These are phyloP conservation scores for Hexactinellida sp. DNA, from an alignment of 37 sponge, comb jelly and placozoan genomes.

Conservation along the genomic window DNA sequence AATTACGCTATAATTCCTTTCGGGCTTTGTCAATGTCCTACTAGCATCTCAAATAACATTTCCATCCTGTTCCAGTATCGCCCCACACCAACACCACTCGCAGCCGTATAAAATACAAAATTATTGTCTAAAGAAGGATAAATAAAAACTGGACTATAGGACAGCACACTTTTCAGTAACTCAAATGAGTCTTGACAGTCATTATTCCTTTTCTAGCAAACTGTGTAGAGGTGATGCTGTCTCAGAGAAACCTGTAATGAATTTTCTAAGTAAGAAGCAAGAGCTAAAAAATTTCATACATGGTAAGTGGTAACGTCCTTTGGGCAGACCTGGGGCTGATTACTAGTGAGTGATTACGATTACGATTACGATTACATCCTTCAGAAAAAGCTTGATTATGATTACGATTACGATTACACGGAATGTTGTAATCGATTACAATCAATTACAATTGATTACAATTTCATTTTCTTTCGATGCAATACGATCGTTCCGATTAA, in stretches of 20 bases:
- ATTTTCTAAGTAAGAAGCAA: constrained; percentile 42
- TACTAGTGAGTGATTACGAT: no score
- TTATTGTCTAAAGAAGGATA: constrained; percentile 14
- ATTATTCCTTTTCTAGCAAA: constrained; percentile 29
- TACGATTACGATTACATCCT: no score
- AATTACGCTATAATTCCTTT: constrained; percentile 32
- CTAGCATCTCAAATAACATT: constrained; percentile 32
- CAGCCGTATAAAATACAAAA: constrained; percentile 22
- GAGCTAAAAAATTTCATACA: constrained; percentile 33
- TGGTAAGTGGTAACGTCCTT: no score
- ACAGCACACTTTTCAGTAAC: neutral
- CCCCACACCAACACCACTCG: constrained; percentile 28
- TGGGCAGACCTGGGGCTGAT: no score
- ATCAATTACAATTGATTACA: no score
- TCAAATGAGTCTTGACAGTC: constrained; percentile 23
- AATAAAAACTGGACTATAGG: neutral
- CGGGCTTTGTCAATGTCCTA: constrained; percentile 28
- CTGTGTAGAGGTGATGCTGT: constrained; percentile 33
- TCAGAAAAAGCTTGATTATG: no score
- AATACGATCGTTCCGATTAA: no score
- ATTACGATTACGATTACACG: no score
- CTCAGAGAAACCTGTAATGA: constrained; percentile 37
- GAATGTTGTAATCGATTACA: no score
- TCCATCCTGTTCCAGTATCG: constrained; percentile 24
- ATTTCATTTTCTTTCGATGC: no score